Evolutionary conservation across 2,888 invertebrate genomes (phyloP).

Genomic region (Flexamia atlantica): DNA sequence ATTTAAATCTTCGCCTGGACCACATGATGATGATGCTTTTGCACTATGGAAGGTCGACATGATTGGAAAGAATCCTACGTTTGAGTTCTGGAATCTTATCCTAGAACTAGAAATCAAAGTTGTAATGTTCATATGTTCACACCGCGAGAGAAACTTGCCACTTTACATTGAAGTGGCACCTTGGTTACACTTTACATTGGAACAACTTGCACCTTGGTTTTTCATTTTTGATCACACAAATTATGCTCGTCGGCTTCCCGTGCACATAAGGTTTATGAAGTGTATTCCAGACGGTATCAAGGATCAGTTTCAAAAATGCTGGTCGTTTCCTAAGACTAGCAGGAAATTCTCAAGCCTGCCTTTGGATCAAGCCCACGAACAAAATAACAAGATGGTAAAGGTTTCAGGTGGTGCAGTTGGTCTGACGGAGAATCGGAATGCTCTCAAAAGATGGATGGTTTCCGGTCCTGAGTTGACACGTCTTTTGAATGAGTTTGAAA

Average conservation of each 20-base stretch:
- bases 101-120: background rate
- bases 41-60: background rate
- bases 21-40: background rate
- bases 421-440: no score
- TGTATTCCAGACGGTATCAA: background rate
- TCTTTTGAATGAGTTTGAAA: no score
- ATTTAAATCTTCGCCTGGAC: background rate
- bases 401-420: no score
- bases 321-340: no score
- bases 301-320: no score
- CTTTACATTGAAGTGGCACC: conserved; percentile 8
- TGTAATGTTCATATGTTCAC: background rate
- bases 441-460: no score
- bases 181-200: no score
- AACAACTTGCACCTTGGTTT: conserved; percentile 1
- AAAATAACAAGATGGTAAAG: no score
- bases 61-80: background rate
- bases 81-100: background rate
- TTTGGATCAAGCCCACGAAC: no score
- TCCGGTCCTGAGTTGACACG: no score
- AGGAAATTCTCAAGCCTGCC: no score
- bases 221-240: conserved; percentile 10
- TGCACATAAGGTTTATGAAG: background rate
- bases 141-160: background rate
- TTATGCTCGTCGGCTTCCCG: background rate